Evolutionary conservation across 2,888 invertebrate genomes (phyloP).

Genomic region (Ditula angustiorana): DNA sequence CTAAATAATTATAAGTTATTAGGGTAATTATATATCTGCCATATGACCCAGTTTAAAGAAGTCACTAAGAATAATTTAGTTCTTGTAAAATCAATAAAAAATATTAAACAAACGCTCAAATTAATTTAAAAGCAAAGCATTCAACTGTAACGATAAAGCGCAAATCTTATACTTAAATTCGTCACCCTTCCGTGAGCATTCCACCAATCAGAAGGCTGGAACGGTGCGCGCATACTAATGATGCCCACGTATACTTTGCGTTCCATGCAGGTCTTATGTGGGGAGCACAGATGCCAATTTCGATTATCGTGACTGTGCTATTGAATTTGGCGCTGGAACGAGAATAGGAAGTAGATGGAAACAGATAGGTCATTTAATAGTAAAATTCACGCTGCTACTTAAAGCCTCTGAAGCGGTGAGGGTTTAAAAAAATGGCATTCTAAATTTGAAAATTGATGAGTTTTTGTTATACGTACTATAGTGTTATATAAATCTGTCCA

Average conservation of each 20-base stretch:
- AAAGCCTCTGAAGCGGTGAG: background rate
- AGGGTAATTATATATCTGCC: too few relatives aligned
- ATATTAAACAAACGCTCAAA: slow-evolving; percentile 46
- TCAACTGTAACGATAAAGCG: slow-evolving; percentile 70
- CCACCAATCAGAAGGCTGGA: slow-evolving; percentile 72
- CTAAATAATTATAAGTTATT: too few relatives aligned
- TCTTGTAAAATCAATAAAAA: slow-evolving; percentile 6
- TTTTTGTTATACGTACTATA: too few relatives aligned
- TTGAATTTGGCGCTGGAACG: background rate
- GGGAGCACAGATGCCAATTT: slow-evolving; percentile 8
- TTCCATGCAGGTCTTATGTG: slow-evolving; percentile 15
- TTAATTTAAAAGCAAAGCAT: slow-evolving; percentile 69
- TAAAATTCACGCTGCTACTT: background rate
- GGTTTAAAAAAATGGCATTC: background rate
- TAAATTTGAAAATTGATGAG: too few relatives aligned
- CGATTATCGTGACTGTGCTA: background rate
- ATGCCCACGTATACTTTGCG: slow-evolving; percentile 26
- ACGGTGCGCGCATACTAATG: slow-evolving; percentile 73
- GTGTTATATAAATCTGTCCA: too few relatives aligned
- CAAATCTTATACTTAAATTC: slow-evolving; percentile 66
- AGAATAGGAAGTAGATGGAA: slow-evolving; percentile 16
- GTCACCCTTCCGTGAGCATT: slow-evolving; percentile 63
- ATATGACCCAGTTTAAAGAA: too few relatives aligned
- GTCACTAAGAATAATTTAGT: background rate
- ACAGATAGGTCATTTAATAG: slow-evolving; percentile 20